phyloP scores from a whole-genome alignment of 2,113 vertebrate species.

The Pedetes capensis region DNA sequence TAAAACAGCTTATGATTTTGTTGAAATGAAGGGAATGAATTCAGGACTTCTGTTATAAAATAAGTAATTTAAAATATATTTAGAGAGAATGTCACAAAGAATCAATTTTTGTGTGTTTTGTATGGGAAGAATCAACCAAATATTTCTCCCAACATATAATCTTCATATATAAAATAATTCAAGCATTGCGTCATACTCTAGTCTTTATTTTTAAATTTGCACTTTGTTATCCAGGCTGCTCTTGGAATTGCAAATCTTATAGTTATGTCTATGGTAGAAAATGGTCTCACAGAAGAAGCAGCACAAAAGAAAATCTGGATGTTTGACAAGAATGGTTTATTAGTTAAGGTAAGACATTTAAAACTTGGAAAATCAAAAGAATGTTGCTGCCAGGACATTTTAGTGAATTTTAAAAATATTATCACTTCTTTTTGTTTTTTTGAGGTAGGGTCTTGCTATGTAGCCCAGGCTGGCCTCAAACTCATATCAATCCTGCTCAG shows the following conservation, averaged over 20 bases:
- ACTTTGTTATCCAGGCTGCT: constrained; percentile 87
- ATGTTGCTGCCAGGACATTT: not conserved
- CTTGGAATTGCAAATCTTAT: constrained; percentile 98
- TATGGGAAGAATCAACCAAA: not conserved
- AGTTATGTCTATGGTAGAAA: constrained; percentile 95
- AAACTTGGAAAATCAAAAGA: constrained; percentile 5
- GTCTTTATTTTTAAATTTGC: constrained; percentile 18
- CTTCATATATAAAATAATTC: not conserved
- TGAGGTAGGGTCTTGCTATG: too few species aligned
- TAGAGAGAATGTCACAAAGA: constrained; percentile 2
- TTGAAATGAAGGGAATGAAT: not conserved
- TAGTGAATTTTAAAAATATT: not conserved
- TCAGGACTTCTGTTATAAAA: not conserved
- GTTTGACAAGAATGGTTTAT: constrained; percentile 93
- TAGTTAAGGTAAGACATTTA: constrained; percentile 88
- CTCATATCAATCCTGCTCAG: too few species aligned
- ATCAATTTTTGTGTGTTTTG: not conserved
- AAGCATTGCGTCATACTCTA: not conserved
- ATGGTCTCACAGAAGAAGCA: constrained; percentile 86
- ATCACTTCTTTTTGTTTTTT: not conserved
- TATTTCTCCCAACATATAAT: not conserved
- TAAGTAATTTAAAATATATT: constrained; percentile 20
- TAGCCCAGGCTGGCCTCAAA: too few species aligned
- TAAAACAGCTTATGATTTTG: not conserved
- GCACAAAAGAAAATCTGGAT: constrained; percentile 93